phyloP scores from a whole-genome alignment of 1,140 invertebrate genomes.

The Eriosoma lanigerum region DNA sequence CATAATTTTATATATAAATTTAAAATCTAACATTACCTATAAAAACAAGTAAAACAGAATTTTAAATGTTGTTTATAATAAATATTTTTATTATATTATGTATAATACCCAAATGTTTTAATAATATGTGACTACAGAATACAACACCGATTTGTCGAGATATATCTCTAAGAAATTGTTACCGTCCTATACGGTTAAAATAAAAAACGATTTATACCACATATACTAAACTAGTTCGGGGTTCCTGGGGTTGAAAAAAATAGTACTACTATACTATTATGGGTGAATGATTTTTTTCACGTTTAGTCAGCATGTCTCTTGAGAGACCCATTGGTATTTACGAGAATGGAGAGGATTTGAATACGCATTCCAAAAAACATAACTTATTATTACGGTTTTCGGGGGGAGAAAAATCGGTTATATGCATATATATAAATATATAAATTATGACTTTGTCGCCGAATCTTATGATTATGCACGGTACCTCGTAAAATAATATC shows the following conservation, averaged over 20 bases:
- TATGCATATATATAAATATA: background rate
- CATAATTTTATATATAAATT: no score
- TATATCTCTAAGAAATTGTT: slow-evolving; percentile 4
- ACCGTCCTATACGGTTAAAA: background rate
- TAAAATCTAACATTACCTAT: no score
- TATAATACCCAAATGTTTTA: no score
- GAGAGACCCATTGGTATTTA: slow-evolving; percentile 41
- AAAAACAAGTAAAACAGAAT: no score
- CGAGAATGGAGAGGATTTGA: slow-evolving; percentile 26
- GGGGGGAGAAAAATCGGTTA: background rate
- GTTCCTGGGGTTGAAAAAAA: background rate
- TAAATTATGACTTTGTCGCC: slow-evolving; percentile 16
- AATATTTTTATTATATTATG: no score
- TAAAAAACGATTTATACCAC: slow-evolving; percentile 15
- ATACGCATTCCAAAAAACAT: slow-evolving; percentile 19
- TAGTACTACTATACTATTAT: background rate
- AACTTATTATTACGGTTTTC: slow-evolving; percentile 39
- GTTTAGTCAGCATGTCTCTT: slow-evolving; percentile 9
- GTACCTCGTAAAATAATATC: background rate
- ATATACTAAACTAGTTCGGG: background rate
- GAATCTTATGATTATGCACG: background rate
- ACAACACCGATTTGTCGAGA: slow-evolving; percentile 19
- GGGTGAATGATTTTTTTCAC: slow-evolving; percentile 30
- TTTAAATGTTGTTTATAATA: no score
- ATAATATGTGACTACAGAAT: no score